Base-by-base conservation (phyloP, 2,888 invertebrate genomes). In the Polymixis lichenea region DNA sequence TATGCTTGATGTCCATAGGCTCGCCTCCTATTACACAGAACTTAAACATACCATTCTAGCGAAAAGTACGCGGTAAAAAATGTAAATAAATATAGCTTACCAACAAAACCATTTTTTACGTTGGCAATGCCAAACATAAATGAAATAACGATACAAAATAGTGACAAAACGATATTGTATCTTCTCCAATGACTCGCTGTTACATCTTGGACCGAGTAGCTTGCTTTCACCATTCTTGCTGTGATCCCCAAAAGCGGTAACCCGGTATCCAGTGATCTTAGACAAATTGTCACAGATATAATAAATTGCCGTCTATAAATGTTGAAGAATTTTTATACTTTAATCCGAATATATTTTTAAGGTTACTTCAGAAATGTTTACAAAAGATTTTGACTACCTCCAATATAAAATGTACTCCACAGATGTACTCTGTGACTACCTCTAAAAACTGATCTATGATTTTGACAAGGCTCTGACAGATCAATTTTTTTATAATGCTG, bases 401-500 rank as follows among this genome's bases (percentile, higher is more conserved):
- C 6, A 43, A 43, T n/a, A n/a, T n/a, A n/a, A n/a, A n/a, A n/a
- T n/a, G n/a, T n/a, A n/a, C n/a, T n/a, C n/a, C n/a, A n/a, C n/a
- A n/a, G n/a, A n/a, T n/a, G n/a, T n/a, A n/a, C n/a, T n/a, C n/a
- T n/a, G n/a, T n/a, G n/a, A 9, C 9, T 43, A 43, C 9, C 43
- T 43, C 38, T 43, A 43, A 43, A 46, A 13, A 46, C 13, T 46
- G 43, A 11, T 46, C 11, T 46, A 11, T 46, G n/a, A 17, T 78
- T 53, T 43, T 78, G 76, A 78, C 78, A 58, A 32, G 3, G 6
- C 5, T 15, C 1, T 68, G 76, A 78, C 78, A 68, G n/a, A 8
- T 28, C 0, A 17, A 22, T 49, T 15, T 72, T 58, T n/a, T 53
- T 58, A 58, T 17, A 13, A 6, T 2, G 17, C 7, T 15, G 8